Conservation (phyloP, 2,797 vertebrate species). For the Phataginus tetradactyla region DNA sequence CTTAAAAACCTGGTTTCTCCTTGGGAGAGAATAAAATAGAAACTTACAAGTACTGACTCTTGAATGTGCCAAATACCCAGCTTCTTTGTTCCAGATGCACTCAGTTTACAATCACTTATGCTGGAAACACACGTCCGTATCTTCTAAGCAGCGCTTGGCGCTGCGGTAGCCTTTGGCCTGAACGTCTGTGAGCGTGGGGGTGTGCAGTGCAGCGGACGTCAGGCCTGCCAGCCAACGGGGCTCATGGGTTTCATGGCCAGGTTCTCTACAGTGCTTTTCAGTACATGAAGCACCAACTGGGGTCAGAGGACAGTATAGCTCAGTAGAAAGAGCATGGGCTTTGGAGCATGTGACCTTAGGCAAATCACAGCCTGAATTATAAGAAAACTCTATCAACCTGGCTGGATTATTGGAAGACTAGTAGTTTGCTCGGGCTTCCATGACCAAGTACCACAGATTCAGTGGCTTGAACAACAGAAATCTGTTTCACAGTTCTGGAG, state of each 20-base stretch:
- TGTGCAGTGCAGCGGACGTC: neutral
- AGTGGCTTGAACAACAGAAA: neutral
- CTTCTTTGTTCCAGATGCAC: neutral
- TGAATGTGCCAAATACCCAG: neutral
- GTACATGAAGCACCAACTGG: neutral
- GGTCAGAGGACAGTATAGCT: neutral
- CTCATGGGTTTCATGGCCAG: neutral
- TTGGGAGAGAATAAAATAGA: neutral
- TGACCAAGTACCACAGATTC: neutral
- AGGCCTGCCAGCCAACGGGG: neutral
- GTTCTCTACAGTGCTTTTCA: neutral
- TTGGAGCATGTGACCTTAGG: neutral
- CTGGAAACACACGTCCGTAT: neutral
- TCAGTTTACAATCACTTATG: neutral
- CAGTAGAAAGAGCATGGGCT: neutral
- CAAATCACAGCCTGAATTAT: neutral
- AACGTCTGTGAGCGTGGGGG: neutral
- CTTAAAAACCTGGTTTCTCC: conserved; percentile 38
- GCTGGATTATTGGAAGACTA: neutral
- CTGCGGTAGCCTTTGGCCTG: neutral
- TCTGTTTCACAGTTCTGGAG: neutral
- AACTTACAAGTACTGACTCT: neutral
- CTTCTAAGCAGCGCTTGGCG: neutral
- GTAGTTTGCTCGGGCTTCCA: neutral
- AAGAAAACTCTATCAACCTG: neutral